phyloP scores from a whole-genome alignment of 2,797 vertebrate species.

The Garrulus glandarius region DNA sequence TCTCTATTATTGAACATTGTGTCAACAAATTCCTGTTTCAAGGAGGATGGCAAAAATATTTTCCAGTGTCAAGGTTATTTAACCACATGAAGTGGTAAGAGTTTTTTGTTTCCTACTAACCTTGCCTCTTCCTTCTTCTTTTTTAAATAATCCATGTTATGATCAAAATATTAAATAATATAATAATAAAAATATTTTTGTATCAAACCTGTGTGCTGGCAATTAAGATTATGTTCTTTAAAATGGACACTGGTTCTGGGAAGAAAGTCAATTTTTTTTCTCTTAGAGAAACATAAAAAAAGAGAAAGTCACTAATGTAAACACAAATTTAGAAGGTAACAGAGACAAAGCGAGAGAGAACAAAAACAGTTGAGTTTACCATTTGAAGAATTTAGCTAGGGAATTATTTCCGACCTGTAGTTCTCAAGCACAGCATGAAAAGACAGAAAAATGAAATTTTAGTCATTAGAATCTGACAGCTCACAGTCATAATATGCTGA shows the following conservation, averaged over 20 bases:
- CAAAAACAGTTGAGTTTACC: constrained; percentile 12
- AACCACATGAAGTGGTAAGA: constrained; percentile 2
- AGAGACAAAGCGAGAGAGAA: background rate
- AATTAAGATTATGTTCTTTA: constrained; percentile 22
- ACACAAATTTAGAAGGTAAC: constrained; percentile 32
- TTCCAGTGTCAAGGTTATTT: constrained; percentile 58
- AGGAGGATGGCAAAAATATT: constrained; percentile 56
- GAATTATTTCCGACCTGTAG: constrained; percentile 66
- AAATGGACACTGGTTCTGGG: constrained; percentile 32
- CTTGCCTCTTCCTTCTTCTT: background rate
- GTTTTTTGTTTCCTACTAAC: background rate
- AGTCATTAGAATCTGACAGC: constrained; percentile 74
- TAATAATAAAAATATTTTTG: constrained; percentile 18
- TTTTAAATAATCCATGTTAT: constrained; percentile 61
- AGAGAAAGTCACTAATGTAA: background rate
- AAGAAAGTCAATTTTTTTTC: background rate
- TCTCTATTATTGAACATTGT: constrained; percentile 64
- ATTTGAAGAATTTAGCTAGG: constrained; percentile 43
- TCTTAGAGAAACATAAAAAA: background rate
- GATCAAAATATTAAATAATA: background rate
- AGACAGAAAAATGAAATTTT: constrained; percentile 73
- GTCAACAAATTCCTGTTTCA: constrained; percentile 66
- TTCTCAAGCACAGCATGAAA: constrained; percentile 70
- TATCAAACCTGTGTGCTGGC: constrained; percentile 46
- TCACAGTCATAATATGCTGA: constrained; percentile 75